Evolutionary conservation across 53 echinoderm and acorn worm species (phyloP).

Genomic region (Stichopus horrens): DNA sequence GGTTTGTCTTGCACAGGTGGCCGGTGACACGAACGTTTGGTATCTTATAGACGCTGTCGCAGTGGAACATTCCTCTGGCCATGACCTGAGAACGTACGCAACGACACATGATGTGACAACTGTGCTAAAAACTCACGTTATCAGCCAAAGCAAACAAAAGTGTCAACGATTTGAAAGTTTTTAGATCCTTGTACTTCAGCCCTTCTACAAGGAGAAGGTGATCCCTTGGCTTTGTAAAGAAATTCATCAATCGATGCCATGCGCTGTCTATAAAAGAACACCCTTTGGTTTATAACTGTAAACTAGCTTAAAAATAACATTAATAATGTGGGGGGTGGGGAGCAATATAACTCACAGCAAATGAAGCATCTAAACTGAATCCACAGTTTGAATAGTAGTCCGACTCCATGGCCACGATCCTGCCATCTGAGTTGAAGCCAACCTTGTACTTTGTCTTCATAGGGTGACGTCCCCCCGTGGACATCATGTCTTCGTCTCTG

Average conservation of each 20-base stretch:
- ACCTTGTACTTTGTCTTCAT: constrained; percentile 61
- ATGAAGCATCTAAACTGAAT: constrained; percentile 50
- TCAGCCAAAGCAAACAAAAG: no score
- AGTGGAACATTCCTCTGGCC: constrained; percentile 72
- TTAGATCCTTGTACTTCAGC: no score
- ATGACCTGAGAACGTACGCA: constrained; percentile 57
- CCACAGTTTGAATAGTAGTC: constrained; percentile 61
- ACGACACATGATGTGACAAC: no score
- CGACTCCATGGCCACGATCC: constrained; percentile 50
- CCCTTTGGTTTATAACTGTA: no score
- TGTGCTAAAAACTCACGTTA: no score
- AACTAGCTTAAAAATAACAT: no score
- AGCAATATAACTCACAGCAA: constrained; percentile 34
- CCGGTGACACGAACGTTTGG: constrained; percentile 58
- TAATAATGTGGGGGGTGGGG: no score
- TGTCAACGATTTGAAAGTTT: no score
- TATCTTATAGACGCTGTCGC: constrained; percentile 77
- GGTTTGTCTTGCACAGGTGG: constrained; percentile 81
- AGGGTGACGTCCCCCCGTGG: constrained; percentile 65
- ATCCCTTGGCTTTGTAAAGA: no score
- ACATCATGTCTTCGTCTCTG: constrained; percentile 72
- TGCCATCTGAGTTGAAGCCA: constrained; percentile 61
- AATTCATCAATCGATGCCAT: no score
- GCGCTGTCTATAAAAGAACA: no score
- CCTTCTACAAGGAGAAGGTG: no score